phyloP scores from a whole-genome alignment of 2,113 vertebrate species.

The Scomber scombrus region DNA sequence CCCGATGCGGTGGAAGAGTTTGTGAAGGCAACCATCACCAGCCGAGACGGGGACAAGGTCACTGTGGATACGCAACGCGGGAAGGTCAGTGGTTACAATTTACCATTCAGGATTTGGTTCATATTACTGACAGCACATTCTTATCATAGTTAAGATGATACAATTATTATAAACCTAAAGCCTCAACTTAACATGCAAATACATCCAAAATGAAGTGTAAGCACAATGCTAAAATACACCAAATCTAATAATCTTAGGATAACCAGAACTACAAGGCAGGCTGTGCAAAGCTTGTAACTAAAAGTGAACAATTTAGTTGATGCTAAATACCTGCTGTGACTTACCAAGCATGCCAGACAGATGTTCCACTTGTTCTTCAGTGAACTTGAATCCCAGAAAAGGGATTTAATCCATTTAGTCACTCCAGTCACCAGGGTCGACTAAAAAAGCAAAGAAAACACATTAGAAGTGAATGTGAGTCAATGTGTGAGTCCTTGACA shows the following conservation, averaged over 20 bases:
- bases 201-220: no score
- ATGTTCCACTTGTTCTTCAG: background rate
- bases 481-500: conserved; percentile 21
- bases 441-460: conserved; percentile 13
- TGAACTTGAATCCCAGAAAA: background rate
- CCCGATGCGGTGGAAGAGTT: conserved; percentile 88
- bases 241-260: background rate
- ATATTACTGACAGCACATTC: background rate
- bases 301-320: no score
- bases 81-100: conserved; percentile 82
- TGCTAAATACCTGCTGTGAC: background rate
- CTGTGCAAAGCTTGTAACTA: background rate
- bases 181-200: no score
- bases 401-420: background rate
- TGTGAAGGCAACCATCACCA: conserved; percentile 86
- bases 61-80: conserved; percentile 87
- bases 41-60: conserved; percentile 87
- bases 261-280: background rate
- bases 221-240: background rate
- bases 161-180: no score
- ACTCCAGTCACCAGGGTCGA: background rate
- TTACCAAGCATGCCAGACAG: background rate
- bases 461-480: background rate
- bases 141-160: background rate
- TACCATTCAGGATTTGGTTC: background rate